phyloP scores from a whole-genome alignment of 2,888 invertebrate species.

The Cephalotes varians region DNA sequence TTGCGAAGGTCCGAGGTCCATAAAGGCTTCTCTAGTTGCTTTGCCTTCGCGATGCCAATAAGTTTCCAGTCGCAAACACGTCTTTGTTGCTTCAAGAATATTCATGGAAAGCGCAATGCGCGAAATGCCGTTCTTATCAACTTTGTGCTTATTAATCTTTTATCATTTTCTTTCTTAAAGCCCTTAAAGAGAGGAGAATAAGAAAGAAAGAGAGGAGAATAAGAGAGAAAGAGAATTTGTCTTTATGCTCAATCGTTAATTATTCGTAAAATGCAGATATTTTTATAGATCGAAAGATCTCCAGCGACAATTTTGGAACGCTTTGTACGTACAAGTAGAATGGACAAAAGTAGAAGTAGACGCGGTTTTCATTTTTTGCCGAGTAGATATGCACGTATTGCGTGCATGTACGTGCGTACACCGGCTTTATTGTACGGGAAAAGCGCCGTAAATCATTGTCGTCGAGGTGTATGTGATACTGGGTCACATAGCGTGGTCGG shows the following conservation, averaged over 20 bases:
- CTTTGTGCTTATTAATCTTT: not conserved
- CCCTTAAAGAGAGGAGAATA: not conserved
- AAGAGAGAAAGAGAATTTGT: not conserved
- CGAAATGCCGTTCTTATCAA: not conserved
- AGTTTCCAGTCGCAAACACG: not conserved
- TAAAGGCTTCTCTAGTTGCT: not conserved
- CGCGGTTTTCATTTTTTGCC: not conserved
- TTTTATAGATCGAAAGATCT: not conserved
- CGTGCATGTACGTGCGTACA: not conserved
- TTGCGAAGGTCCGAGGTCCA: slow-evolving; percentile 3
- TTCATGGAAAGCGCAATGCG: not conserved
- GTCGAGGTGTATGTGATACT: slow-evolving; percentile 31
- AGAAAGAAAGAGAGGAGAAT: not conserved
- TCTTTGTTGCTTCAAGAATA: not conserved
- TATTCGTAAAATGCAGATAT: not conserved
- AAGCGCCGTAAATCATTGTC: slow-evolving; percentile 55
- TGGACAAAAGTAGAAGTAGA: not conserved
- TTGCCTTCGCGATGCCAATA: not conserved
- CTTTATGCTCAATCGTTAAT: not conserved
- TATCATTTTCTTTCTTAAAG: not conserved
- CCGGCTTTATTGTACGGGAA: slow-evolving; percentile 46
- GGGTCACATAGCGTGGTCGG: slow-evolving; percentile 11
- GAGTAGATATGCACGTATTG: slow-evolving; percentile 5
- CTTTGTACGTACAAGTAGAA: not conserved
- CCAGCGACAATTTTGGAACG: not conserved